Conservation (phyloP, 2,797 vertebrate species). For the Momotus momota region DNA sequence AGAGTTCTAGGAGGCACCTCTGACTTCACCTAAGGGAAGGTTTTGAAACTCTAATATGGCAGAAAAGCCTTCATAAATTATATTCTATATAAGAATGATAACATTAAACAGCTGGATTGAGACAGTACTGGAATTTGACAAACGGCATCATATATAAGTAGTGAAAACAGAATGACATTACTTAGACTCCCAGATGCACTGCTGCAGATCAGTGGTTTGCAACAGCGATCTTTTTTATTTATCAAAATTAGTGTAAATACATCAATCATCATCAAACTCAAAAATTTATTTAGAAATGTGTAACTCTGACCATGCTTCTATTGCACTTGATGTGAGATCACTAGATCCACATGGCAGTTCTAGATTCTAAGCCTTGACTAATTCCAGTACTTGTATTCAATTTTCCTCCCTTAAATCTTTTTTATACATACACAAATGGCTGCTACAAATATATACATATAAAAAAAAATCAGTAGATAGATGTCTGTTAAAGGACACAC, state of each 20-base stretch:
- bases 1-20: neutral
- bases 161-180: neutral
- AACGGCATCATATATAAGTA: neutral
- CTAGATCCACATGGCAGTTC: neutral
- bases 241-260: neutral
- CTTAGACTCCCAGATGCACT: neutral
- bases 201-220: neutral
- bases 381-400: neutral
- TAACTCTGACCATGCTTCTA: neutral
- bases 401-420: neutral
- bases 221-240: neutral
- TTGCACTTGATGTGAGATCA: neutral
- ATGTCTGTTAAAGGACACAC: neutral
- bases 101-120: neutral
- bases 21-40: neutral
- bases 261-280: neutral
- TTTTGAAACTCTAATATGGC: neutral
- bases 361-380: neutral
- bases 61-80: neutral
- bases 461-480: neutral
- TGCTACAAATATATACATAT: neutral
- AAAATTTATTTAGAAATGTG: neutral
- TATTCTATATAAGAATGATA: neutral
- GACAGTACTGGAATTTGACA: neutral
- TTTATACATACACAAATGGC: neutral